Evolutionary conservation across 1,140 invertebrate species (phyloP).

Genomic region (Spodoptera frugiperda): DNA sequence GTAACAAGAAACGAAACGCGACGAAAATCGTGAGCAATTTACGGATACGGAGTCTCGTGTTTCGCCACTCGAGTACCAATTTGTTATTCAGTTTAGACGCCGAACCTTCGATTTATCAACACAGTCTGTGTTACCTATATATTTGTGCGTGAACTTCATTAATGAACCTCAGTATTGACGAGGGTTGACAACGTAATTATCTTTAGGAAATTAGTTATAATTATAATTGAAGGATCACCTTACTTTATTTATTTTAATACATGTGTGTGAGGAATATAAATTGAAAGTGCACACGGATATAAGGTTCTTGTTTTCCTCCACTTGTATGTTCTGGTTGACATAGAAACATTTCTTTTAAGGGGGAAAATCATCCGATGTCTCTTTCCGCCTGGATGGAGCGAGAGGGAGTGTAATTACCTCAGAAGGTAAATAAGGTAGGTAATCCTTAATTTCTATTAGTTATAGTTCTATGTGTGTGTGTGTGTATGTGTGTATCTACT

Average conservation of each 20-base stretch:
- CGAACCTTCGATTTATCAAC: slow-evolving; percentile 21
- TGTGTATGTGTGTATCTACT: too few species aligned
- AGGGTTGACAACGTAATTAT: slow-evolving; percentile 30
- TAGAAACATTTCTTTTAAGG: too few species aligned
- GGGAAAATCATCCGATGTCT: too few species aligned
- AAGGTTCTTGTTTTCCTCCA: too few species aligned
- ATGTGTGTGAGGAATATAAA: too few species aligned
- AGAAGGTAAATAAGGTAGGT: too few species aligned
- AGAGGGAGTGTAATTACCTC: too few species aligned
- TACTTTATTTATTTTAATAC: background rate
- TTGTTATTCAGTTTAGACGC: slow-evolving; percentile 20
- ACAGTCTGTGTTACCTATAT: background rate
- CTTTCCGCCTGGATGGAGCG: too few species aligned
- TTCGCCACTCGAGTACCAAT: slow-evolving; percentile 4
- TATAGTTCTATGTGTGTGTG: too few species aligned
- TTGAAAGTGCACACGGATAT: too few species aligned
- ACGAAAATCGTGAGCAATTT: background rate
- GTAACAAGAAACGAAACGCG: background rate
- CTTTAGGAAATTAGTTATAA: slow-evolving; percentile 18
- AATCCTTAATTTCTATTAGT: too few species aligned
- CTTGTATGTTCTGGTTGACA: too few species aligned
- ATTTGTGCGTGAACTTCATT: slow-evolving; percentile 1
- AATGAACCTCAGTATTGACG: slow-evolving; percentile 17
- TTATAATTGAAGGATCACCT: slow-evolving; percentile 12
- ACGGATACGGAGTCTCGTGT: slow-evolving; percentile 7